Conservation (phyloP, 2,113 vertebrate species). For the Malurus alboscapulatus region DNA sequence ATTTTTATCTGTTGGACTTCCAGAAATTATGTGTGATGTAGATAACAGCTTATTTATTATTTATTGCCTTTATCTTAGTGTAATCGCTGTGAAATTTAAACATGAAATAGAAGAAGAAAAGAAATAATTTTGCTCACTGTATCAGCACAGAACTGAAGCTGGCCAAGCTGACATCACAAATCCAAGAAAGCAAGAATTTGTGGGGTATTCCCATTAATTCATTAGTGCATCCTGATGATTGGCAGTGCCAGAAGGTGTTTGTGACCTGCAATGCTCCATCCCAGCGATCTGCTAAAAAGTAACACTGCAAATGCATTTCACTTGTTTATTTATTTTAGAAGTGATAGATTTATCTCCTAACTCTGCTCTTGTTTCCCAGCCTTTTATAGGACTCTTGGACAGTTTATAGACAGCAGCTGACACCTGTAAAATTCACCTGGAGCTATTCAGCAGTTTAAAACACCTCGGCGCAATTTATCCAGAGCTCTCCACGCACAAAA, state of each 20-base stretch:
- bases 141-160: not conserved
- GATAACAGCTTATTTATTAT: not conserved
- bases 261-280: not conserved
- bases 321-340: not conserved
- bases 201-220: not conserved
- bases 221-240: not conserved
- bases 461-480: not conserved
- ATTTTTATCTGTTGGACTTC: not conserved
- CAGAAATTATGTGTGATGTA: not conserved
- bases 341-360: constrained; percentile 2
- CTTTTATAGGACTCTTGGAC: constrained; percentile 12
- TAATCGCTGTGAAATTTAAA: not conserved
- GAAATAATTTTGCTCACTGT: accelerated
- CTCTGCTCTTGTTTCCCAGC: constrained; percentile 13
- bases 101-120: not conserved
- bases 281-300: not conserved
- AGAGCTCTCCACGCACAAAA: not conserved
- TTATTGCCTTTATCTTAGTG: not conserved
- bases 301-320: not conserved
- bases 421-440: constrained; percentile 45
- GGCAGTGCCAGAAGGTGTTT: not conserved
- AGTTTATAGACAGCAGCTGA: constrained; percentile 33
- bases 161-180: not conserved
- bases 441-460: not conserved
- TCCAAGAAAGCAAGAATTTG: not conserved